Evolutionary conservation across 2,113 vertebrate genomes (phyloP), one percentile per base, ranked within the genome.

Genomic region (Sceloporus tristichus): DNA sequence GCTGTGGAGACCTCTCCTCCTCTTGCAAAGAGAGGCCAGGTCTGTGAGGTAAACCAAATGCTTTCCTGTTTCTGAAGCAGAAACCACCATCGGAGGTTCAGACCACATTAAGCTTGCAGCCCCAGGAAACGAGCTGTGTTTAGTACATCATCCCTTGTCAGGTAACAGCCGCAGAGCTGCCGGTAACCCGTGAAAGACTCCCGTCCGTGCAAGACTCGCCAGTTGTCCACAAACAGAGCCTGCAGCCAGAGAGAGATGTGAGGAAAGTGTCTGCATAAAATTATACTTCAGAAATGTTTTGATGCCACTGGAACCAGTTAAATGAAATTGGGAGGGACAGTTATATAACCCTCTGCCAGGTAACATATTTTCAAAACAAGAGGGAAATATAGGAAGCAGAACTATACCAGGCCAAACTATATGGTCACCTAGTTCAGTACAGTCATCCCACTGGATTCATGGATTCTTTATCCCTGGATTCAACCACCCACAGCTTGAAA

Each of bases 171-270:
- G 3, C 99, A 99, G 29, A 99, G 96, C 91, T 98, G 98, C 71
- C 98, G 96, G 89, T 96, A 95, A 2, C 98, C 98, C 0, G 97
- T 99, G 96, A 99, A 99, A 0, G 98, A 98, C 54, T 99, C 98
- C 82, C 98, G 96, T 2, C 98, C 98, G 0, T 99, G 98, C 91
- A 99, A 94, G 10, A 99, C 97, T 0, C 98, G 96, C 98, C 98
- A 99, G 96, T 99, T 99, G 89, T 99, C 98, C 25, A 99, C 94
- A 85, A 99, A 98, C 87, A 99, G 92, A 0, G 98, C 98, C 98
- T 99, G 40, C 34, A 11, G 25, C 1, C 0, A 90, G 83, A 84
- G 48, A 78, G 85, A 86, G 81, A 77, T 42, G 5, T 0, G 79
- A 34, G 10, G 73, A 34, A 34, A 75, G 34, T 74, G 19, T 9